These are phyloP conservation scores for Epirrhoe alternata DNA, from an alignment of 2,888 invertebrate species.

Conservation along the genomic window DNA sequence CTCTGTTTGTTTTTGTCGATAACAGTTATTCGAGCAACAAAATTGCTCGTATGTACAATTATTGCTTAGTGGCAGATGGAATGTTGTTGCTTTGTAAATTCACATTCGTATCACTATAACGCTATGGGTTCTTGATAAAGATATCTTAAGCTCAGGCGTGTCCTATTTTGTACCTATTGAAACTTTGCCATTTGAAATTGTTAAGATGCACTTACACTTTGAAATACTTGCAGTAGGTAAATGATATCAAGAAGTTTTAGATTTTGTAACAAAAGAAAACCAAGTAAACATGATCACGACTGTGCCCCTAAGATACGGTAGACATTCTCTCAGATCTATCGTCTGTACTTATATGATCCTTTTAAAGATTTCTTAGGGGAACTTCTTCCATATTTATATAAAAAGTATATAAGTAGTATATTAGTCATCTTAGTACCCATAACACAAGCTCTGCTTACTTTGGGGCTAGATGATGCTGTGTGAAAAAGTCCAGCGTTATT, in stretches of 20 bases:
- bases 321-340: too few species aligned
- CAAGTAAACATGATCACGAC: too few species aligned
- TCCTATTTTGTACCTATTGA: constrained; percentile 1
- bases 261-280: too few species aligned
- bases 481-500: too few species aligned
- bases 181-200: neutral
- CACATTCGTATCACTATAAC: constrained; percentile 20
- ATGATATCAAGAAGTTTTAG: neutral
- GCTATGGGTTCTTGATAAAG: constrained; percentile 19
- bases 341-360: too few species aligned
- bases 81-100: constrained; percentile 21
- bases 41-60: constrained; percentile 1
- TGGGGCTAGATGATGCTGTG: too few species aligned
- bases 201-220: neutral
- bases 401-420: too few species aligned
- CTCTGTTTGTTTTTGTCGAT: neutral
- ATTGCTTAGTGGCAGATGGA: constrained; percentile 14
- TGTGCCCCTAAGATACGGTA: too few species aligned
- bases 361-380: too few species aligned
- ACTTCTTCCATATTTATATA: too few species aligned
- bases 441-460: too few species aligned
- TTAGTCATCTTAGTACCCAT: too few species aligned
- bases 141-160: constrained; percentile 11
- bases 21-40: constrained; percentile 1
- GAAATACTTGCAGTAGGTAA: neutral